Conservation (phyloP, 2,888 invertebrate genomes). For the Heteromurus nitidus region DNA sequence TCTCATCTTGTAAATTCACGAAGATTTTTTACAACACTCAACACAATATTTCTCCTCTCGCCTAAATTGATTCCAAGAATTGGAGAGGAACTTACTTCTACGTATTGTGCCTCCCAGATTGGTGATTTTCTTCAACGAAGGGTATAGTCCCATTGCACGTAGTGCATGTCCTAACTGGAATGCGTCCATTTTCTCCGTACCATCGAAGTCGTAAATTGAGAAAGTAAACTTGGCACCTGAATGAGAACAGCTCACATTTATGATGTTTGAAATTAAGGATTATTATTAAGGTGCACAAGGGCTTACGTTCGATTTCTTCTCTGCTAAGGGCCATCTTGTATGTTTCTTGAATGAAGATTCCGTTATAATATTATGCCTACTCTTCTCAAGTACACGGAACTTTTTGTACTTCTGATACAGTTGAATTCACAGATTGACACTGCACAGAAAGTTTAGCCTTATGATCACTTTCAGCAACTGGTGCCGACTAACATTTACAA, state of each 20-base stretch:
- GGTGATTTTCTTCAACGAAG: constrained; percentile 92
- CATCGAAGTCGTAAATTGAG: constrained; percentile 94
- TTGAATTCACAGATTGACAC: too few species aligned
- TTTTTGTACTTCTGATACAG: neutral
- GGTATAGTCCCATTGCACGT: constrained; percentile 95
- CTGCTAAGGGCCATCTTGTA: constrained; percentile 35
- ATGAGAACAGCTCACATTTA: constrained; percentile 57
- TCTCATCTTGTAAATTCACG: constrained; percentile 52
- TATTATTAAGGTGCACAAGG: neutral
- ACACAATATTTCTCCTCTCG: neutral
- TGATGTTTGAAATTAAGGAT: neutral
- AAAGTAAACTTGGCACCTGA: constrained; percentile 92
- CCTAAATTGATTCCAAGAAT: neutral
- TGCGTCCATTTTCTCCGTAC: constrained; percentile 93
- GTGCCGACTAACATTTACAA: too few species aligned
- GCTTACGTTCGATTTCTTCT: constrained; percentile 54
- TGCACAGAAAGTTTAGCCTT: too few species aligned
- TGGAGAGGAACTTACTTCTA: constrained; percentile 81
- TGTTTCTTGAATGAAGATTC: neutral
- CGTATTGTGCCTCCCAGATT: constrained; percentile 98
- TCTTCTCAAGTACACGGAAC: too few species aligned
- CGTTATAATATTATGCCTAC: too few species aligned
- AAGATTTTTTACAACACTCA: too few species aligned
- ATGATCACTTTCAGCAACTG: too few species aligned
- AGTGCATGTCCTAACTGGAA: constrained; percentile 94